A percentile compares a stretch with the other conserved stretches of the same genome.
Conservation (phyloP, 1,140 invertebrate species). For the Neodiprion virginianus region DNA sequence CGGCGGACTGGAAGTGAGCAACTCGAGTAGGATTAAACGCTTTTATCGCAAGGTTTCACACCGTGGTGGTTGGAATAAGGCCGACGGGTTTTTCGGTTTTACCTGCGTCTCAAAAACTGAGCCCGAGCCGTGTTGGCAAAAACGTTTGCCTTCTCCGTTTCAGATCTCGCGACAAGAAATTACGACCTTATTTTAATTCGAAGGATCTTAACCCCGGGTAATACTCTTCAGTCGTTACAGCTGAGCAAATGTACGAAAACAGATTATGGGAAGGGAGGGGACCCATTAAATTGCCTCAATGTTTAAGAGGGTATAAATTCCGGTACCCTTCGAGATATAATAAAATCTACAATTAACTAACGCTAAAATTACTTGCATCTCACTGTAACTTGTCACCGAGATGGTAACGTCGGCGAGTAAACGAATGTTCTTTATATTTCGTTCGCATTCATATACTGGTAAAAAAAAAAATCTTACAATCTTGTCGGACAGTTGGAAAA, state of each 20-base stretch:
- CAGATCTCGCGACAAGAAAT: background rate
- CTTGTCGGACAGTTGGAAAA: no score
- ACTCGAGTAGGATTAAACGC: background rate
- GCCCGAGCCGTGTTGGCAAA: background rate
- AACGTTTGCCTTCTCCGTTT: background rate
- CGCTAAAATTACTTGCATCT: background rate
- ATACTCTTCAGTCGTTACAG: conserved; percentile 7
- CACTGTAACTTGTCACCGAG: no score
- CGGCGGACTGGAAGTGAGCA: background rate
- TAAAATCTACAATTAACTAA: background rate
- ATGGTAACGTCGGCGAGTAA: no score
- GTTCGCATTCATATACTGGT: no score
- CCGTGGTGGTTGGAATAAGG: background rate
- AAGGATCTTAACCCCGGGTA: background rate
- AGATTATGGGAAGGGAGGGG: background rate
- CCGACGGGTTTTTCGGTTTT: background rate
- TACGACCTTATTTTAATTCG: background rate
- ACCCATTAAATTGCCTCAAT: background rate
- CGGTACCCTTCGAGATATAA: background rate
- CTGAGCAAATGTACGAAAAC: conserved; percentile 4
- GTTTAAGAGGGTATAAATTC: background rate
- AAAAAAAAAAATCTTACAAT: no score
- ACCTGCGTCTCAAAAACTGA: background rate
- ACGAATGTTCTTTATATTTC: no score
- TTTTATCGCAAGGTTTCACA: background rate